These are phyloP conservation scores for Conchocele bisecta DNA, from an alignment of 2,888 invertebrate species.

Conservation along the genomic window DNA sequence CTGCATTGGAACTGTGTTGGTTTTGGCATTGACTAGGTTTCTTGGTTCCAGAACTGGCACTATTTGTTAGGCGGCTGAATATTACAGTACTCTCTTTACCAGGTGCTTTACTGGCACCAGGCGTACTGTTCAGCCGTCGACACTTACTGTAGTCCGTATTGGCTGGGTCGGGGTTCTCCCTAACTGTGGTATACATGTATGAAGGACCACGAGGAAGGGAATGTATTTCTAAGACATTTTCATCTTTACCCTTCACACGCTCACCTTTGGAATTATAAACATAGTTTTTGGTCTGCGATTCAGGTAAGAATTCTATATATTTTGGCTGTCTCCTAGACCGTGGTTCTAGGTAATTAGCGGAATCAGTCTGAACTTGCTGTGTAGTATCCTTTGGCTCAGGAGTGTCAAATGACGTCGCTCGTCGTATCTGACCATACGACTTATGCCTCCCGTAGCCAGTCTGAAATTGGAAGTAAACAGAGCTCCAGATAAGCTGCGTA, in stretches of 20 bases:
- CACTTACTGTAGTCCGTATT: constrained; percentile 50
- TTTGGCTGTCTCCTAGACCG: constrained; percentile 46
- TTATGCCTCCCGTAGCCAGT: constrained; percentile 48
- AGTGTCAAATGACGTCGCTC: constrained; percentile 66
- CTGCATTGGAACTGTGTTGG: constrained; percentile 5
- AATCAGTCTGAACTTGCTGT: constrained; percentile 44
- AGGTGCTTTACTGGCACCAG: constrained; percentile 18
- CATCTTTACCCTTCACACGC: constrained; percentile 28
- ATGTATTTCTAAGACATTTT: background rate
- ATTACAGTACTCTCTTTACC: constrained; percentile 39
- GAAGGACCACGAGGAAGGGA: constrained; percentile 30
- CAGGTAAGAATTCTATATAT: constrained; percentile 66
- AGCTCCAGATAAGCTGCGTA: no score
- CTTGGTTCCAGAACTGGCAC: constrained; percentile 53
- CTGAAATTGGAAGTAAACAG: no score
- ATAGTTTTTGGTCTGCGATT: constrained; percentile 52
- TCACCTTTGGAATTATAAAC: constrained; percentile 51
- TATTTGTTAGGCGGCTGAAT: constrained; percentile 45
- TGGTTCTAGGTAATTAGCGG: constrained; percentile 62
- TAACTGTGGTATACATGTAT: constrained; percentile 60
- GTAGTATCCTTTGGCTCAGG: constrained; percentile 65
- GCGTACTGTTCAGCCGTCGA: constrained; percentile 39
- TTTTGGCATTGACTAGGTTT: constrained; percentile 51
- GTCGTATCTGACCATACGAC: constrained; percentile 60
- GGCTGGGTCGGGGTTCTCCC: constrained; percentile 46